These are phyloP conservation scores for Ctenicera cuprea DNA, from an alignment of 2,888 invertebrate species.

Conservation along the genomic window DNA sequence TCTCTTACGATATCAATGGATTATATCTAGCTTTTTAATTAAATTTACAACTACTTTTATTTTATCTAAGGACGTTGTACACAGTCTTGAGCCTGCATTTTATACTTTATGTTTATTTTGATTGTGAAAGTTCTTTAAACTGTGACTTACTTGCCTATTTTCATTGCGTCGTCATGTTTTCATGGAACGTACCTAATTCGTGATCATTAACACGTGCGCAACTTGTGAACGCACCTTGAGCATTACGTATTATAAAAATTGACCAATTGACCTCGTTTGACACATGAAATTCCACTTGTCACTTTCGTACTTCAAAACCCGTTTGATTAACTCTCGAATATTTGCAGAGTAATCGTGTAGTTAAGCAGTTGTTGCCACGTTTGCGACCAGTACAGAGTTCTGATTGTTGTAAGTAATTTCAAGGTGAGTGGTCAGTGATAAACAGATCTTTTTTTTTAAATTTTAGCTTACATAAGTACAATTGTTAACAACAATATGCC, in stretches of 20 bases:
- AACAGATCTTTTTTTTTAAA: background rate
- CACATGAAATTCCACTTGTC: constrained; percentile 22
- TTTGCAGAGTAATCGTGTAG: constrained; percentile 38
- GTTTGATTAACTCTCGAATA: constrained; percentile 25
- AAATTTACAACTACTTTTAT: too few relatives aligned
- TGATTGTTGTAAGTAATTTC: constrained; percentile 29
- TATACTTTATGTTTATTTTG: too few relatives aligned
- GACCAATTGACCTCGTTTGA: constrained; percentile 39
- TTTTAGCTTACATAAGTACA: constrained; percentile 41
- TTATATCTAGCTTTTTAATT: too few relatives aligned
- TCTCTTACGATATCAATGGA: too few relatives aligned
- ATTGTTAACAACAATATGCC: constrained; percentile 78
- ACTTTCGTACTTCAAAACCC: constrained; percentile 34
- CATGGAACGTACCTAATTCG: too few relatives aligned
- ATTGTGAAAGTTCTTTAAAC: too few relatives aligned
- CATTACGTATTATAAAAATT: constrained; percentile 18
- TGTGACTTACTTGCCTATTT: too few relatives aligned
- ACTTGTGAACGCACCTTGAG: background rate
- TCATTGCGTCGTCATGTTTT: too few relatives aligned
- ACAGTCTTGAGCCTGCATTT: too few relatives aligned
- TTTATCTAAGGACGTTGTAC: too few relatives aligned
- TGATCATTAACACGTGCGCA: too few relatives aligned
- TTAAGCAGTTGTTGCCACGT: constrained; percentile 36
- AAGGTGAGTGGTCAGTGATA: background rate
- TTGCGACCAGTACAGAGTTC: constrained; percentile 23